Evolutionary conservation across 53 echinoderm and acorn worm genomes (phyloP).

Genomic region (Hippasteria phrygiana): DNA sequence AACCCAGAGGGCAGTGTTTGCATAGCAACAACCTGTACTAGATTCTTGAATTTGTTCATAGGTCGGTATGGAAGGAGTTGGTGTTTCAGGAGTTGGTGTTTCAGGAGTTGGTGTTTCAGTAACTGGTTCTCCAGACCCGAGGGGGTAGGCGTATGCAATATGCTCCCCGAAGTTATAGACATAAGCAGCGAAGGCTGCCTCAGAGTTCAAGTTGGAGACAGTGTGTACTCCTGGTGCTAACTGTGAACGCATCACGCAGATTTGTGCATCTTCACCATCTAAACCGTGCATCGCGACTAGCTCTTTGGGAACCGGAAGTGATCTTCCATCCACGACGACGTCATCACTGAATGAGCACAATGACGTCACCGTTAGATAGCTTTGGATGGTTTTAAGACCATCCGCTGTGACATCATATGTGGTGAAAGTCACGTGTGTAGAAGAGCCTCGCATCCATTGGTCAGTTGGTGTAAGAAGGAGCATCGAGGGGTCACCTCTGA

Average conservation of each 20-base stretch:
- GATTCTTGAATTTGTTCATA: background rate
- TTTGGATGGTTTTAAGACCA: conserved; percentile 6
- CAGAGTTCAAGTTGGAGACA: background rate
- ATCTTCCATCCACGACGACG: conserved; percentile 7
- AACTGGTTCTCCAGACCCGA: background rate
- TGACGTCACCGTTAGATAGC: conserved; percentile 34
- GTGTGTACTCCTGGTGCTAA: background rate
- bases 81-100: background rate
- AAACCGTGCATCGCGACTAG: background rate
- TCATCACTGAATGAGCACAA: conserved; percentile 12
- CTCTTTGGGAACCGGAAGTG: conserved; percentile 36
- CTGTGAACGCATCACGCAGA: conserved; percentile 39
- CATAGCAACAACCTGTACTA: background rate
- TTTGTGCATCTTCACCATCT: background rate
- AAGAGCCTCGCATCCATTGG: conserved; percentile 55
- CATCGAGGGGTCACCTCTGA: conserved; percentile 90
- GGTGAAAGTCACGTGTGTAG: background rate
- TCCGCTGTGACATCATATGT: conserved; percentile 24
- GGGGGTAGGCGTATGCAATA: conserved; percentile 20
- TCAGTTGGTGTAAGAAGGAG: conserved; percentile 80
- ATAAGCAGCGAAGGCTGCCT: background rate
- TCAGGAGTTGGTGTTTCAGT: background rate
- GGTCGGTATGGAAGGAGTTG: background rate
- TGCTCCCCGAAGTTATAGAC: conserved; percentile 43
- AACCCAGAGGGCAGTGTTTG: background rate